Base-by-base conservation (phyloP, 2,888 invertebrate genomes). In the Lithophane leautieri region DNA sequence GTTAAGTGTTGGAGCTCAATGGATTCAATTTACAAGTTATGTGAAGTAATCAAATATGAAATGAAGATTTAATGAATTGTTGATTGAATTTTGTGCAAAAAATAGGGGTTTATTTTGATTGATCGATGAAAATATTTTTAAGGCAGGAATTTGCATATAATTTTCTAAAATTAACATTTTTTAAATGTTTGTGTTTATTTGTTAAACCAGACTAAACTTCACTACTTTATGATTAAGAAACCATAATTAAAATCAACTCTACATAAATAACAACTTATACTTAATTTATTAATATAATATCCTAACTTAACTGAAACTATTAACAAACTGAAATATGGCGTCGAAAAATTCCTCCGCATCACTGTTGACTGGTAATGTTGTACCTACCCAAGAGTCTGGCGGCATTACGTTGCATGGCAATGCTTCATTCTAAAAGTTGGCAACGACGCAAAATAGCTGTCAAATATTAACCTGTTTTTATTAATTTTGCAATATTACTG, bases 1-100 rank as follows among this genome's bases (percentile, higher is more conserved):
- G 79, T 88, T 88, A 89, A 90, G 86, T 87, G 74, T 78, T 82
- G 68, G 72, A 34, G 61, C 42, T 72, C 74, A 86, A 80, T 80
- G 75, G 73, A 87, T 87, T 86, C 82, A 73, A 87, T 87, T 79
- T 86, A 68, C 76, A 76, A 84, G 78, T 86, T 81, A 66, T 78
- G 76, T 69, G 67, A 76, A 79, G 73, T 82, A 75, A 81, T 78
- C 69, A 66, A 77, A 70, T 72, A 16, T 74, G 54, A 68, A 81
- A 81, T 76, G 79, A 87, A 80, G 71, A 81, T 71, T 68, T 84
- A 82, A 78, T 79, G 60, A 70, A 70, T 73, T 68, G 76, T 84
- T 70, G 66, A 70, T 73, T 42, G 56, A 62, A 44, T 63, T 65
- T 42, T 54, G 25, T n/a, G 34, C 1, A n/a, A 62, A 62, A 70